Evolutionary conservation across 2,888 invertebrate genomes (phyloP).

Genomic region (Tenthredo notha): DNA sequence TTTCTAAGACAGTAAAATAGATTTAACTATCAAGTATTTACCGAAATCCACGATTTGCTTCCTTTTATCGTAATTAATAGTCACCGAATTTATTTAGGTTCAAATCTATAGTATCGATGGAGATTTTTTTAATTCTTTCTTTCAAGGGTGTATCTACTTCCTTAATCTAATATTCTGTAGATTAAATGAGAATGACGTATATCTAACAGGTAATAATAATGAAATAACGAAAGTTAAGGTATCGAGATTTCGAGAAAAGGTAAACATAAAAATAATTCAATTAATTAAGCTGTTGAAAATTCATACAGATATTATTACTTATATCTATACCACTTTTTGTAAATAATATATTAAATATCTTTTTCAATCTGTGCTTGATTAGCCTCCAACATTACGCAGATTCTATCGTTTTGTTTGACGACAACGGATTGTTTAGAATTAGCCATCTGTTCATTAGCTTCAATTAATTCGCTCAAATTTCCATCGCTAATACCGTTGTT

Average conservation of each 20-base stretch:
- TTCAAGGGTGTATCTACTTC: background rate
- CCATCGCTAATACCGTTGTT: slow-evolving; percentile 20
- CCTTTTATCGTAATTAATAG: background rate
- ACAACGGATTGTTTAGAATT: slow-evolving; percentile 33
- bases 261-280: slow-evolving; percentile 6
- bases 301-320: background rate
- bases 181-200: background rate
- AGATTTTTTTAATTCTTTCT: background rate
- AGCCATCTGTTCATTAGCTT: slow-evolving; percentile 17
- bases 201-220: background rate
- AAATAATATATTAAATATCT: slow-evolving; percentile 18
- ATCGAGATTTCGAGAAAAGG: background rate
- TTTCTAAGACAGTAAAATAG: background rate
- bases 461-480: slow-evolving; percentile 22
- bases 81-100: background rate
- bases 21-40: too few relatives aligned
- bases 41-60: too few relatives aligned
- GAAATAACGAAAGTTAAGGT: background rate
- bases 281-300: background rate
- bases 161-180: background rate
- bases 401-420: slow-evolving; percentile 38
- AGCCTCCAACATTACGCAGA: slow-evolving; percentile 31
- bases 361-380: slow-evolving; percentile 45
- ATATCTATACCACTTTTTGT: background rate
- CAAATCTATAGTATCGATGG: background rate